A percentile compares a stretch with the other conserved stretches of the same genome.
Conservation (phyloP, 2,113 vertebrate species). For the Gambusia affinis region DNA sequence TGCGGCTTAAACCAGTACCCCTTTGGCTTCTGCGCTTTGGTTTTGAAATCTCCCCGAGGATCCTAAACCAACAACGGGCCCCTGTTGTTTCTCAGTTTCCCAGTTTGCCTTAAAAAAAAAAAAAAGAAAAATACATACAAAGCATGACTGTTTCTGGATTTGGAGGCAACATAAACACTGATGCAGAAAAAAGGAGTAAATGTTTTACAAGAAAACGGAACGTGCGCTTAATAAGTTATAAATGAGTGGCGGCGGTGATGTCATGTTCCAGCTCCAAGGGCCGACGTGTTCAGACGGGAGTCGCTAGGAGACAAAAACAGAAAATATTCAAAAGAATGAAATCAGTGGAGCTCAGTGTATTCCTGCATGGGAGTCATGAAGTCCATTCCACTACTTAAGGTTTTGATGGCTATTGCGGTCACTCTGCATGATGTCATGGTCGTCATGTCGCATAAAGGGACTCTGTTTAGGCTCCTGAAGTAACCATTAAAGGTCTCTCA, state of each 20-base stretch:
- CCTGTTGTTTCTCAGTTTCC: conserved; percentile 16
- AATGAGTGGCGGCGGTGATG: conserved; percentile 61
- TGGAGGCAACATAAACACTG: conserved; percentile 2
- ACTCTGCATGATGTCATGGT: conserved; percentile 69
- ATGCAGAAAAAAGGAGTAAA: conserved; percentile 62
- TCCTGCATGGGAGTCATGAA: conserved; percentile 69
- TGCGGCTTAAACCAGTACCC: conserved; percentile 18
- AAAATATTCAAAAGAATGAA: conserved; percentile 36
- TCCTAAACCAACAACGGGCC: conserved; percentile 51
- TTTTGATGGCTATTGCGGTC: conserved; percentile 63
- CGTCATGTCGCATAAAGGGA: conserved; percentile 57
- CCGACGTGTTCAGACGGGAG: conserved; percentile 48
- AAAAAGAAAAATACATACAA: conserved; percentile 31
- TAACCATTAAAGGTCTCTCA: conserved; percentile 59
- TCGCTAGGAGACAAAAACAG: conserved; percentile 68
- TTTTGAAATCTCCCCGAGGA: conserved; percentile 30
- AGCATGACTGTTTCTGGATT: conserved; percentile 26
- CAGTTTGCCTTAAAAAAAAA: neutral
- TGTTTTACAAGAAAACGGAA: conserved; percentile 66
- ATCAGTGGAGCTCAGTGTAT: conserved; percentile 31
- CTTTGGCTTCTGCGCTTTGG: conserved; percentile 11
- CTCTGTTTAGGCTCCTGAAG: conserved; percentile 57
- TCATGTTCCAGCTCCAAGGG: conserved; percentile 48
- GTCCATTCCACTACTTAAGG: conserved; percentile 46
- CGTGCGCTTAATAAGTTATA: conserved; percentile 51